Base-by-base conservation (phyloP, 1,140 invertebrate genomes). In the Euglossa dilemma region DNA sequence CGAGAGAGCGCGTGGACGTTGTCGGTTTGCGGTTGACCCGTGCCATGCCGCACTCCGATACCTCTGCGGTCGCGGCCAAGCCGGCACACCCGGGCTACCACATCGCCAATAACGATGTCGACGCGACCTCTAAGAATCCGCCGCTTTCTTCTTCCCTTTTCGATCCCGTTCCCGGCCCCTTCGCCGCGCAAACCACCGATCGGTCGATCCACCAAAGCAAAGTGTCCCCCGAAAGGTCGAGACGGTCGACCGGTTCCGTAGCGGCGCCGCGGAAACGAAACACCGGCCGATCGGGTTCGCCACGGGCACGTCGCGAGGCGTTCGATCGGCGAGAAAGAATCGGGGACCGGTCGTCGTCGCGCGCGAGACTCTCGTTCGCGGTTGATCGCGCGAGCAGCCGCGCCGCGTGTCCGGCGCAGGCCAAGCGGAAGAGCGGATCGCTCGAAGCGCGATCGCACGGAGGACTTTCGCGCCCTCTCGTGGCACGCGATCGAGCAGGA, bases 21-120 rank as follows among this genome's bases (percentile, higher is more conserved):
- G 88, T 92, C 87, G 92, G 91, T 92, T 91, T 92, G 92, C 87
- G 92, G 92, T 93, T 89, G 90, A 91, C 89, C 90, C 88, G 90
- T 91, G 91, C 81, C 86, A 67, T 67, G 83, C 89, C 88, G 67
- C 85, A 79, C 88, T 87, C 74, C 86, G 90, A 91, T 92, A 91
- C 86, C 91, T 92, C 90, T 93, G 91, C 85, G 91, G 92, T 92
- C 80, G 85, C 73, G 78, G 78, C 72, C 81, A 79, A 80, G 87
- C 90, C 90, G 90, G 90, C 90, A 81, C 85, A 84, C 74, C 73
- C 84, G 81, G 64, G 74, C 85, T 79, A 90, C 85, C 83, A 74
- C 80, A 75, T 75, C 73, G 70, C 77, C 80, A 71, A 80, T 85
- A 78, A 87, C 87, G 71, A 85, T 69, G 83, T 87, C 85, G 75